Conservation (phyloP, 2,888 invertebrate species). For the Pocota personata region DNA sequence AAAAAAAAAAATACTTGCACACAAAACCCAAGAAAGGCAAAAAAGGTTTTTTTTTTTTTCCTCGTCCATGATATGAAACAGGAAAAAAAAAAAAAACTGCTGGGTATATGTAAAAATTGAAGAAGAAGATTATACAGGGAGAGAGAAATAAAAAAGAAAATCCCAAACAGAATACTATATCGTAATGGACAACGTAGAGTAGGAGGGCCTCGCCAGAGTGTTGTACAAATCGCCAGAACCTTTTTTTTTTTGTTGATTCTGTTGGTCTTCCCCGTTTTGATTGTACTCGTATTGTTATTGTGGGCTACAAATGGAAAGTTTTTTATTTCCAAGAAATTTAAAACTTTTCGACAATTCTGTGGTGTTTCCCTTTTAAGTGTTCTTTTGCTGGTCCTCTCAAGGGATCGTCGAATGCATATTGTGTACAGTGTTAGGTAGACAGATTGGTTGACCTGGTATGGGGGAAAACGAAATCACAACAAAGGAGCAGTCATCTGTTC, state of each 20-base stretch:
- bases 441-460: constrained; percentile 61
- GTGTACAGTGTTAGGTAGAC: constrained; percentile 53
- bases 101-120: constrained; percentile 62
- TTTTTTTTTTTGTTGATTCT: constrained; percentile 45
- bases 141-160: constrained; percentile 22
- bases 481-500: constrained; percentile 62
- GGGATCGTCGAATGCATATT: constrained; percentile 35
- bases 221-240: constrained; percentile 61
- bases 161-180: constrained; percentile 50
- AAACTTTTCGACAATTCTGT: constrained; percentile 78
- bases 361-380: constrained; percentile 70
- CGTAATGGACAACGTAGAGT: constrained; percentile 58
- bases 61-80: constrained; percentile 49
- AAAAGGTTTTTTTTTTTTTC: constrained; percentile 58
- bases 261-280: constrained; percentile 32
- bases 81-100: constrained; percentile 23
- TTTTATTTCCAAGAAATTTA: constrained; percentile 82
- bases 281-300: constrained; percentile 46
- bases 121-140: constrained; percentile 41
- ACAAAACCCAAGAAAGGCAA: constrained; percentile 56
- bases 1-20: constrained; percentile 37
- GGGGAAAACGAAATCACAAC: constrained; percentile 36
- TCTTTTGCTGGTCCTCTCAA: constrained; percentile 18
- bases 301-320: constrained; percentile 67
- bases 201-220: constrained; percentile 48